Conservation (phyloP, 2,797 vertebrate species). For the Diplodus sargus region DNA sequence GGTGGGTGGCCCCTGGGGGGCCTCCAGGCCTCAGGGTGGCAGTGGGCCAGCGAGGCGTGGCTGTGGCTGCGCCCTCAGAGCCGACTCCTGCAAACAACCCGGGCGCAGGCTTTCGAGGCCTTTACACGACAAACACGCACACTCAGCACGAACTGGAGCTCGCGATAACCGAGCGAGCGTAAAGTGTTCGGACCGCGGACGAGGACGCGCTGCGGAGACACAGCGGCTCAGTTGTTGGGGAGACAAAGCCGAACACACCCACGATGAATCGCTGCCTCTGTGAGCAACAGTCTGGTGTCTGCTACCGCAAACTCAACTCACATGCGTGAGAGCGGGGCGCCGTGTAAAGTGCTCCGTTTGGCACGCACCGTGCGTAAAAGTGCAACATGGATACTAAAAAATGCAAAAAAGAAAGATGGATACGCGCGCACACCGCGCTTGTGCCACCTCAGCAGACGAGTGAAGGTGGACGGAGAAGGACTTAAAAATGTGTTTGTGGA, state of each 20-base stretch:
- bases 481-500: accelerated
- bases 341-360: background rate
- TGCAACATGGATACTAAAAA: background rate
- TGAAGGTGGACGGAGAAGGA: background rate
- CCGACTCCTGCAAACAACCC: background rate
- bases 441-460: slow-evolving; percentile 38
- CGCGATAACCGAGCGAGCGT: background rate
- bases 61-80: background rate
- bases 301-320: background rate
- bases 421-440: background rate
- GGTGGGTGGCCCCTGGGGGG: slow-evolving; percentile 49
- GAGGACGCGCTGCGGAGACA: background rate
- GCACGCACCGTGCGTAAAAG: slow-evolving; percentile 55
- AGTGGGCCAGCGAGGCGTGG: slow-evolving; percentile 57
- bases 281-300: background rate
- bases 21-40: slow-evolving; percentile 72
- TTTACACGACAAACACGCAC: slow-evolving; percentile 20
- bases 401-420: background rate
- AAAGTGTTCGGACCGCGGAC: background rate
- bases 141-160: background rate
- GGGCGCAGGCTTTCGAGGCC: slow-evolving; percentile 70
- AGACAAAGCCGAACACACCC: slow-evolving; percentile 56
- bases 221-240: too few species aligned
- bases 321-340: background rate
- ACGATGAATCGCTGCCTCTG: slow-evolving; percentile 15